phyloP scores from a whole-genome alignment of 2,113 vertebrate species.

The Anarrhichthys ocellatus region DNA sequence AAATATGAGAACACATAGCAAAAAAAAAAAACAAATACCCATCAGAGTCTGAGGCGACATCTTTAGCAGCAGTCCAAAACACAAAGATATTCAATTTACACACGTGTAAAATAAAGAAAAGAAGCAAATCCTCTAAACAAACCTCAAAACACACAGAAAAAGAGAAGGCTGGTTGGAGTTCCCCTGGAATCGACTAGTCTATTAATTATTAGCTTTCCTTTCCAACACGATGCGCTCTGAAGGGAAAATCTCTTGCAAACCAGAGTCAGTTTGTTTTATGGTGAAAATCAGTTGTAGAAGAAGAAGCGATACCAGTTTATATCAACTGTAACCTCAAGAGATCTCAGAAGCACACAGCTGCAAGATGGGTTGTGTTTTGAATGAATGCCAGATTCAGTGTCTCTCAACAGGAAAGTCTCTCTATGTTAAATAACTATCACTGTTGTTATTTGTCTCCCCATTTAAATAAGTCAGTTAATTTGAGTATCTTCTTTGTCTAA shows the following conservation, averaged over 20 bases:
- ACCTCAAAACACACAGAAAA: background rate
- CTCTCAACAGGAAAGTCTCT: slow-evolving; percentile 30
- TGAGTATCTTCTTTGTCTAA: background rate
- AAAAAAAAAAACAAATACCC: background rate
- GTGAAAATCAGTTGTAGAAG: slow-evolving; percentile 28
- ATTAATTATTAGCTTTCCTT: background rate
- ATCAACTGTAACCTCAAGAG: slow-evolving; percentile 41
- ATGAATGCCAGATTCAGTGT: background rate
- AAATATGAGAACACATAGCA: background rate
- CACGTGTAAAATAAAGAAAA: background rate
- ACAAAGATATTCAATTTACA: background rate
- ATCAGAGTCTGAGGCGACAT: background rate
- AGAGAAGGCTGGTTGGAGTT: background rate
- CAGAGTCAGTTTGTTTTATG: slow-evolving; percentile 15
- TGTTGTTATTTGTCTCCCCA: background rate
- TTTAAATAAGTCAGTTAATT: background rate
- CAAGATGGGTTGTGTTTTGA: background rate
- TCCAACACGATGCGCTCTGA: background rate
- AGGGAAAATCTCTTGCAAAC: background rate
- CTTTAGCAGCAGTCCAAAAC: background rate
- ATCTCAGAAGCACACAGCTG: slow-evolving; percentile 46
- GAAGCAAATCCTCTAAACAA: background rate
- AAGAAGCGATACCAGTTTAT: slow-evolving; percentile 52
- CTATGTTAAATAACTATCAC: background rate
- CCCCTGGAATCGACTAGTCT: background rate